Percentiles rank a stretch among this genome's conserved stretches.
phyloP scores from a whole-genome alignment of 1,140 invertebrate species.

The Aphelenchoides besseyi region DNA sequence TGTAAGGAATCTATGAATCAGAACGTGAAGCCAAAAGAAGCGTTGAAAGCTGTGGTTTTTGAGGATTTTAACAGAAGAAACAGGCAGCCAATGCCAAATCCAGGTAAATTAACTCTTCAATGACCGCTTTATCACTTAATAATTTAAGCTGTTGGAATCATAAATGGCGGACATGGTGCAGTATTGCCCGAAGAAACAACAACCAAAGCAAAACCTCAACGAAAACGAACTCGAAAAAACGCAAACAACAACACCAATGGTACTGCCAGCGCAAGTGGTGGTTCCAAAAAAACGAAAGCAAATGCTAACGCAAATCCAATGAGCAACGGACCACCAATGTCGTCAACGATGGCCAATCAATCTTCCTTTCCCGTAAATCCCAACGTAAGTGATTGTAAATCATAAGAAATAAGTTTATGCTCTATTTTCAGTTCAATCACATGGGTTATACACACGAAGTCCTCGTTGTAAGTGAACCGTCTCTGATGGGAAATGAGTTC shows the following conservation, averaged over 20 bases:
- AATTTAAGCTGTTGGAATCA: not conserved
- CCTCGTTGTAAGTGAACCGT: slow-evolving; percentile 99
- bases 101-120: not conserved
- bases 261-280: slow-evolving; percentile 85
- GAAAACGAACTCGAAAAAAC: slow-evolving; percentile 14
- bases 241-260: slow-evolving; percentile 75
- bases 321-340: slow-evolving; percentile 4
- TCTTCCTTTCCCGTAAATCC: slow-evolving; percentile 14
- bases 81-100: not conserved
- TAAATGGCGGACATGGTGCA: too few species aligned
- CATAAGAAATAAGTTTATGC: not conserved
- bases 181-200: slow-evolving; percentile 23
- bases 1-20: slow-evolving; percentile 75
- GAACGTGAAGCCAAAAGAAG: slow-evolving; percentile 14
- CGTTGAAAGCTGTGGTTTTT: slow-evolving; percentile 20
- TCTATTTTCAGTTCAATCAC: not conserved
- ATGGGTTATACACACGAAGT: slow-evolving; percentile 75
- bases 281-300: slow-evolving; percentile 73
- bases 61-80: slow-evolving; percentile 16
- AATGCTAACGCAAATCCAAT: slow-evolving; percentile 2
- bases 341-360: not conserved
- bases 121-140: not conserved
- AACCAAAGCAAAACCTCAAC: slow-evolving; percentile 10
- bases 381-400: slow-evolving; percentile 19
- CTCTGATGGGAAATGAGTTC: slow-evolving; percentile 97